These are phyloP conservation scores for Halcyon badia DNA, from an alignment of 2,797 vertebrate genomes.

Conservation along the genomic window DNA sequence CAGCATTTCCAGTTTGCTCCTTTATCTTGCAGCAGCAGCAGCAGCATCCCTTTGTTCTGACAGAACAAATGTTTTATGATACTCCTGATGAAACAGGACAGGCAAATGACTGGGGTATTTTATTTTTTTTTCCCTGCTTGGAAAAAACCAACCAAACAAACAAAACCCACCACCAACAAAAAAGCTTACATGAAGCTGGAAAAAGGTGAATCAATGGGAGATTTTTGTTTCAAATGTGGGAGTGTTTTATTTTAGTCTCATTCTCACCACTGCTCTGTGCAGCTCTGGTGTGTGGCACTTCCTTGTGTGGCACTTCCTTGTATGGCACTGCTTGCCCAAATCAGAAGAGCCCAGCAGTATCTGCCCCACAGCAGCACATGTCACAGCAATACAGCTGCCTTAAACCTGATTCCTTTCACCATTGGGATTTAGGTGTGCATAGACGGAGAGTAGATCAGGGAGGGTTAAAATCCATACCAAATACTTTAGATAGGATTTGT, in stretches of 20 bases:
- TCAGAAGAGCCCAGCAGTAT: neutral
- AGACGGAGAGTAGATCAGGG: neutral
- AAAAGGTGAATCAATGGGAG: neutral
- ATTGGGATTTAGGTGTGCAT: neutral
- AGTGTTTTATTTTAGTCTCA: neutral
- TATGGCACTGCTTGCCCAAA: neutral
- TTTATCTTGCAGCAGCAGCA: neutral
- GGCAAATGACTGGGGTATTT: neutral
- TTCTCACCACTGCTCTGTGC: neutral
- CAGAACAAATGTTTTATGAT: neutral
- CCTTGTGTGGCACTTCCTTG: too few species aligned
- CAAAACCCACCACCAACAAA: neutral
- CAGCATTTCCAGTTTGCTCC: neutral
- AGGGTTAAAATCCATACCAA: neutral
- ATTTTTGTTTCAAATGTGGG: neutral
- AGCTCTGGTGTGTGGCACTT: too few species aligned
- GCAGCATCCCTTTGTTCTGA: neutral
- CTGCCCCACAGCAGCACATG: neutral
- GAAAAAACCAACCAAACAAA: neutral
- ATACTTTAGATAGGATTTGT: neutral
- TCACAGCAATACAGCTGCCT: neutral
- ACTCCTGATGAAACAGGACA: neutral
- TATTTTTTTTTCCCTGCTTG: neutral
- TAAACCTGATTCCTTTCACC: neutral
- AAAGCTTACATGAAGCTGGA: neutral